Percentiles rank a stretch among this genome's conserved stretches.
These are phyloP conservation scores for Malurus cyaneus DNA, from an alignment of 2,113 vertebrate genomes.

Conservation along the genomic window DNA sequence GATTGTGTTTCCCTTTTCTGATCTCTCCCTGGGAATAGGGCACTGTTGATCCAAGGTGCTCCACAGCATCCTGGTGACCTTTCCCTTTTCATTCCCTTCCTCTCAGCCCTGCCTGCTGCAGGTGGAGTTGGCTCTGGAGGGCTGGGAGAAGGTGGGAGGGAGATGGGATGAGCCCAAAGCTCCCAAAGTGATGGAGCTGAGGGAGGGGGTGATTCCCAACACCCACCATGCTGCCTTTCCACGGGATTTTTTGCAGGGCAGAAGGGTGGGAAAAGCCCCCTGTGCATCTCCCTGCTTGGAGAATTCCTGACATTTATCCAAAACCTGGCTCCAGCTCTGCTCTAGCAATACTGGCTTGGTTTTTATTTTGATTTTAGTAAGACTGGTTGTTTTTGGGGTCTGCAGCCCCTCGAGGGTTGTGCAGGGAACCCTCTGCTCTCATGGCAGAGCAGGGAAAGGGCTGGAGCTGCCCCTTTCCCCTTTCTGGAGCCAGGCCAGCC, in stretches of 20 bases:
- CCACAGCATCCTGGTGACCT: background rate
- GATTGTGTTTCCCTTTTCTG: background rate
- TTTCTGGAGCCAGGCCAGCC: fast-evolving
- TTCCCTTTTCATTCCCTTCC: fast-evolving
- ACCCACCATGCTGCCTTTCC: fast-evolving
- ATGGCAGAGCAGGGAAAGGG: background rate
- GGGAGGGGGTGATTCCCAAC: background rate
- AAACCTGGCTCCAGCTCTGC: background rate
- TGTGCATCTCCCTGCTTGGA: fast-evolving
- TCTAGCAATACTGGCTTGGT: background rate
- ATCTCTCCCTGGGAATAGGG: background rate
- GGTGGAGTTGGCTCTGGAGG: background rate
- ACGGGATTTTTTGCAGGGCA: background rate
- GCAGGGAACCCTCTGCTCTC: background rate
- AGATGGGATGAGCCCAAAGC: background rate
- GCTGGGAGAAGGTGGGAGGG: background rate
- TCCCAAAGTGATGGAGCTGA: fast-evolving
- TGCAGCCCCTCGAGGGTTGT: fast-evolving
- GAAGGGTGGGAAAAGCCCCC: background rate
- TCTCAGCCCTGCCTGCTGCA: background rate
- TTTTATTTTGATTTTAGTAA: background rate
- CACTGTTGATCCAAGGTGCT: background rate
- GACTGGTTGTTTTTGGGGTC: background rate
- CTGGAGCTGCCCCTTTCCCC: background rate
- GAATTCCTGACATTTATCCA: background rate